These are phyloP conservation scores for Nephrocerus scutellatus DNA, from an alignment of 2,888 invertebrate species.

Conservation along the genomic window DNA sequence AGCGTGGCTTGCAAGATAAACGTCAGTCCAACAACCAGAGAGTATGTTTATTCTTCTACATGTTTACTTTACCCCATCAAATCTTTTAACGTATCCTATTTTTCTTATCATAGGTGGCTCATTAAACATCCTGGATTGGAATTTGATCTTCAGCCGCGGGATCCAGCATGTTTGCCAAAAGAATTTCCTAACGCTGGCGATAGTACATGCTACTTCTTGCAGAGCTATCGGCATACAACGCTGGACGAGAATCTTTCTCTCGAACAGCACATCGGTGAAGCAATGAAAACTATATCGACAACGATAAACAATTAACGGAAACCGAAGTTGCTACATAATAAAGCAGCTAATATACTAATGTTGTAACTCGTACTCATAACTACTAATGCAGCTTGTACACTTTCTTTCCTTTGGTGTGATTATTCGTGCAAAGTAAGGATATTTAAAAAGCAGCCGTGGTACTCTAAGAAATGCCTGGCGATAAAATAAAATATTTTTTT, in stretches of 20 bases:
- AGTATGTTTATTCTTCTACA: slow-evolving; percentile 59
- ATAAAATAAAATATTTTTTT: too few species aligned
- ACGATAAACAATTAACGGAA: slow-evolving; percentile 14
- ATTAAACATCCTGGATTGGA: slow-evolving; percentile 66
- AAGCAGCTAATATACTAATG: too few species aligned
- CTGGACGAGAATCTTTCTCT: slow-evolving; percentile 54
- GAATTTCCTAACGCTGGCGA: slow-evolving; percentile 72
- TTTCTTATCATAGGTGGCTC: slow-evolving; percentile 58
- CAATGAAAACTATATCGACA: slow-evolving; percentile 41
- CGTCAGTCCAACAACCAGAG: slow-evolving; percentile 86
- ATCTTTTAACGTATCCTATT: not conserved
- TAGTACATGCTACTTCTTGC: slow-evolving; percentile 81
- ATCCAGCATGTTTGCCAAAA: slow-evolving; percentile 71
- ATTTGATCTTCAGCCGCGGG: slow-evolving; percentile 63
- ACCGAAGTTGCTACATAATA: not conserved
- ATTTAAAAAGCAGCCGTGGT: too few species aligned
- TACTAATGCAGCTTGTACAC: too few species aligned
- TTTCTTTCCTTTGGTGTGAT: too few species aligned
- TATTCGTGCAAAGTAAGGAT: too few species aligned
- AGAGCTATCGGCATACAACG: slow-evolving; percentile 67
- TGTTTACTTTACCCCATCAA: not conserved
- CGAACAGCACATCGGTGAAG: slow-evolving; percentile 43
- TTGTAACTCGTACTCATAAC: not conserved
- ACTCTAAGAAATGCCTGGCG: too few species aligned
- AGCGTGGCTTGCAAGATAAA: slow-evolving; percentile 87